Percentiles rank a stretch among this genome's conserved stretches.
These are phyloP conservation scores for Drosophila ananassae DNA, from an alignment of 1,140 invertebrate genomes.

Conservation along the genomic window DNA sequence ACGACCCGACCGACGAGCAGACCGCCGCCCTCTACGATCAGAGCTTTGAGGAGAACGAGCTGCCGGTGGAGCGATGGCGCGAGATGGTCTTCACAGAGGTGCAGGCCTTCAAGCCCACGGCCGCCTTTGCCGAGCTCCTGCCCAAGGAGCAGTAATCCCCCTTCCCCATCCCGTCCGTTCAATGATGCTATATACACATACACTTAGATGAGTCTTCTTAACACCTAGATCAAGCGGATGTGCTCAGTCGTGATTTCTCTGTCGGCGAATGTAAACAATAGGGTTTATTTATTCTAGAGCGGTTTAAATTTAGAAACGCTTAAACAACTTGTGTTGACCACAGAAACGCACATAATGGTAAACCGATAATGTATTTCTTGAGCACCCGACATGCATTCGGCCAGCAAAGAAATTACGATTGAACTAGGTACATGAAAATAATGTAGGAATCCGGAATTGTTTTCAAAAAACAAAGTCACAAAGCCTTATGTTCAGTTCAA, in stretches of 20 bases:
- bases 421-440: constrained; percentile 10
- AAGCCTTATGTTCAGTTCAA: constrained; percentile 71
- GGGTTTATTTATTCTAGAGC: constrained; percentile 40
- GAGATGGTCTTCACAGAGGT: constrained; percentile 92
- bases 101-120: constrained; percentile 88
- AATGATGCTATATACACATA: constrained; percentile 40
- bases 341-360: constrained; percentile 14
- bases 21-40: constrained; percentile 95
- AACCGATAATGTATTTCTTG: constrained; percentile 25
- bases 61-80: constrained; percentile 97
- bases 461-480: constrained; percentile 63
- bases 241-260: constrained; percentile 41
- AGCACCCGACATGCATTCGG: constrained; percentile 24
- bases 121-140: constrained; percentile 71
- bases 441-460: constrained; percentile 31
- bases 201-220: constrained; percentile 34
- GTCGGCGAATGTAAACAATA: constrained; percentile 34
- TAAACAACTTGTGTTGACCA: constrained; percentile 21
- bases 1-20: constrained; percentile 97
- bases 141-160: constrained; percentile 59
- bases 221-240: constrained; percentile 45
- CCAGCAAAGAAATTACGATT: constrained; percentile 23
- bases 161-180: constrained; percentile 9
- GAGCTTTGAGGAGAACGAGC: constrained; percentile 97
- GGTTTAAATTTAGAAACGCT: constrained; percentile 42